These are phyloP conservation scores for Epizoanthus scotinus DNA, from an alignment of 92 coral and sea anemone species.

Conservation along the genomic window DNA sequence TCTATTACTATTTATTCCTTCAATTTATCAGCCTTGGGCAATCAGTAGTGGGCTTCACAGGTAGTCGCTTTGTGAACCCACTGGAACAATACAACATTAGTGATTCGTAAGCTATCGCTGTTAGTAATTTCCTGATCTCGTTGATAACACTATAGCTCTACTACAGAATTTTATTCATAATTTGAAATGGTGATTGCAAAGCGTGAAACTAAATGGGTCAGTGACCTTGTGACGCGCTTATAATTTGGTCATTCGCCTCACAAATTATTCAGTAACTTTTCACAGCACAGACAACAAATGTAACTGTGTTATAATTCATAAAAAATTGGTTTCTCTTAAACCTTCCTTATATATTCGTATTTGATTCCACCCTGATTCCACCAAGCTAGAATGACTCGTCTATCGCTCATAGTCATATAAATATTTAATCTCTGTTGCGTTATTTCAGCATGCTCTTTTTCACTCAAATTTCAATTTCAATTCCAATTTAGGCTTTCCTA, in stretches of 20 bases:
- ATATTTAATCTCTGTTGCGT: conserved; percentile 3
- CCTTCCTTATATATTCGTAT: too few species aligned
- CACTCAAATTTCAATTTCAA: conserved; percentile 17
- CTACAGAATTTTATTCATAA: neutral
- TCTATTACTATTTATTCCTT: too few species aligned
- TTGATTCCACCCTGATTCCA: neutral
- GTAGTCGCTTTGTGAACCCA: conserved; percentile 5
- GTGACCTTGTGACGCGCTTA: too few species aligned
- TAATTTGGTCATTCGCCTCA: too few species aligned
- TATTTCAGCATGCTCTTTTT: conserved; percentile 18
- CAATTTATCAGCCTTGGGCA: too few species aligned
- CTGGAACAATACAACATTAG: neutral
- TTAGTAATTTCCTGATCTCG: conserved; percentile 20
- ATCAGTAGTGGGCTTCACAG: too few species aligned
- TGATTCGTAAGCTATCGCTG: conserved; percentile 12
- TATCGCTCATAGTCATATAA: conserved; percentile 24
- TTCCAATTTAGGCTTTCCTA: neutral
- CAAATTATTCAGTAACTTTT: too few species aligned
- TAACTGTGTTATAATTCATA: too few species aligned
- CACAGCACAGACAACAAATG: too few species aligned
- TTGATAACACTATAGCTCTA: neutral
- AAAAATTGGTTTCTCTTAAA: too few species aligned
- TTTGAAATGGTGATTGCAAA: neutral
- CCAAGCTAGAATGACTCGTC: neutral
- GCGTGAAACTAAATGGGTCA: too few species aligned